phyloP scores from a whole-genome alignment of 1,140 invertebrate species.

The Mamestra configurata region DNA sequence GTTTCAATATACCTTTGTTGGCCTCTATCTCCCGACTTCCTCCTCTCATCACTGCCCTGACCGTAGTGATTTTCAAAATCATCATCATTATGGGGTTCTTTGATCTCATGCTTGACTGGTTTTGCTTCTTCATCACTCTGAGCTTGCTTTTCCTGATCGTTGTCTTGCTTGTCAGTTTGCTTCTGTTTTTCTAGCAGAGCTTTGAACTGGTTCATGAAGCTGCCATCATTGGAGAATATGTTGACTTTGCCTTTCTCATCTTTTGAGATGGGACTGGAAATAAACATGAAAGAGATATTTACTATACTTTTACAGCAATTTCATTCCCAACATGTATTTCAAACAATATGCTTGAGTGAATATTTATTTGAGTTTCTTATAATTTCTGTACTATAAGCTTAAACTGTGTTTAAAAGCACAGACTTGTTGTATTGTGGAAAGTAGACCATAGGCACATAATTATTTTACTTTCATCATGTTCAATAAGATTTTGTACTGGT shows the following conservation, averaged over 20 bases:
- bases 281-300: constrained; percentile 51
- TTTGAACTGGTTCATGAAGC: constrained; percentile 93
- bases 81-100: constrained; percentile 51
- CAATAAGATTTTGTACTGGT: not conserved
- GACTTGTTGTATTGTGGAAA: not conserved
- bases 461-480: not conserved
- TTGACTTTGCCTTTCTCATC: constrained; percentile 86
- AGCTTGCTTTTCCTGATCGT: constrained; percentile 67
- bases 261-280: constrained; percentile 64
- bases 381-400: no score
- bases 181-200: constrained; percentile 81
- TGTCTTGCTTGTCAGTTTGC: constrained; percentile 75
- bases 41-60: constrained; percentile 55
- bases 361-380: no score
- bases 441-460: not conserved
- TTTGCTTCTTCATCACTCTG: constrained; percentile 57
- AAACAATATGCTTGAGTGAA: no score
- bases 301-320: no score
- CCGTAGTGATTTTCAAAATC: constrained; percentile 53
- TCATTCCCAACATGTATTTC: no score
- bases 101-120: constrained; percentile 48
- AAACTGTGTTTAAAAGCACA: not conserved
- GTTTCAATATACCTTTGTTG: constrained; percentile 51
- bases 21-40: constrained; percentile 57
- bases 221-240: constrained; percentile 94